Evolutionary conservation across 2,888 invertebrate genomes (phyloP), one percentile per base, ranked within the genome.

Genomic region (Andrena camellia): DNA sequence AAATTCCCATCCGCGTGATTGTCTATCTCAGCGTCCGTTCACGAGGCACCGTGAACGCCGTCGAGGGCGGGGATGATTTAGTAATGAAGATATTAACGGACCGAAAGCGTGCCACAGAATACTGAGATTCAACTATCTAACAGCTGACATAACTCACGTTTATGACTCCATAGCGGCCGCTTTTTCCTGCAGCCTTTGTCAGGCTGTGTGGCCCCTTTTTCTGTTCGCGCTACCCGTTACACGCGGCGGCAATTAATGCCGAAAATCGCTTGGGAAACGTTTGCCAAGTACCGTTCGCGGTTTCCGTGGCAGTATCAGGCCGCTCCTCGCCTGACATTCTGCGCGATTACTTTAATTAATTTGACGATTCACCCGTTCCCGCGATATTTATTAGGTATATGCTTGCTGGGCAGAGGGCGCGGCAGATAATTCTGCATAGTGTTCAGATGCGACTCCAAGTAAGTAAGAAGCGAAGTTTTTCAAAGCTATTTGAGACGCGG

Each of bases 81-180:
- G 93, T 93, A 93, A 93, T 93, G 93, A 93, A 93, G 93, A 93
- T 93, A 93, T 93, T 93, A 93, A 93, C 93, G 92, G 92, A 92
- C 89, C 91, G 88, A 92, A 90, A 92, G 93, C 91, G 92, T 92
- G 91, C 93, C 91, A 91, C 91, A 89, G 93, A 93, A 93, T 93
- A 93, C 93, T 91, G 93, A 93, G 93, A 93, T 93, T 93, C 93
- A 93, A 93, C 93, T 93, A 93, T 93, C 93, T 93, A 93, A 93
- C 93, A 90, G 92, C 93, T 91, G 90, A 90, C 91, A 93, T 93
- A 93, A 93, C 92, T 93, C 93, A 93, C 90, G 88, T 93, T 93
- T 93, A 93, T 91, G 92, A 92, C 93, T 92, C 91, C 89, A 88
- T 90, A 85, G 90, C 86, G 89, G 89, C 87, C 87, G 88, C 86